Conservation (phyloP, 2,888 invertebrate genomes). For the Cataglyphis livida region DNA sequence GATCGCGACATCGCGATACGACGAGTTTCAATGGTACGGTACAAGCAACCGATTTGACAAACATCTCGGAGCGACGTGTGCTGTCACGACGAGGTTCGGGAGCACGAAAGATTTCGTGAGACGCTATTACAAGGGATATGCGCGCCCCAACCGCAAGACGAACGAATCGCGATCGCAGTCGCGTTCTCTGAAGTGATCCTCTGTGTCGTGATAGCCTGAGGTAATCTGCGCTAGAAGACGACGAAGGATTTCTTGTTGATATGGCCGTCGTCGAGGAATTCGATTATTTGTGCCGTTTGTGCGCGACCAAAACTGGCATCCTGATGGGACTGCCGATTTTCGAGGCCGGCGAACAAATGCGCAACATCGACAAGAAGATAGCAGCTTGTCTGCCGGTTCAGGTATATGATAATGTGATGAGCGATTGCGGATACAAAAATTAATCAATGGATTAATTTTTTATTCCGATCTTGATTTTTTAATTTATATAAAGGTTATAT, state of each 20-base stretch:
- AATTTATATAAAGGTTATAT: neutral
- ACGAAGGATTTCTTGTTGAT: constrained; percentile 49
- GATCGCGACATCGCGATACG: constrained; percentile 57
- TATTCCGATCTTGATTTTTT: neutral
- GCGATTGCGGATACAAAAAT: neutral
- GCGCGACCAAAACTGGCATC: constrained; percentile 85
- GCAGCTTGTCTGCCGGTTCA: constrained; percentile 87
- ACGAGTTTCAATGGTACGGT: constrained; percentile 52
- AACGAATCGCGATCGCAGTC: constrained; percentile 45
- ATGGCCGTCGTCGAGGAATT: constrained; percentile 81
- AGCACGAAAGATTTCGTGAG: constrained; percentile 16
- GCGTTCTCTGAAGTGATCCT: constrained; percentile 47
- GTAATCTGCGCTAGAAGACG: neutral
- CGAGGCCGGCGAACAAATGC: constrained; percentile 86
- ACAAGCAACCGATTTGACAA: constrained; percentile 54
- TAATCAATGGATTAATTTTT: neutral
- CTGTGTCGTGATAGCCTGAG: constrained; percentile 23
- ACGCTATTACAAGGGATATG: constrained; percentile 59
- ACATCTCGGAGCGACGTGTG: constrained; percentile 60
- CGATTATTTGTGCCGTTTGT: constrained; percentile 85
- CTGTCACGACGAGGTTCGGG: constrained; percentile 19
- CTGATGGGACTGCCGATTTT: constrained; percentile 85
- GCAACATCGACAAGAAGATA: constrained; percentile 88
- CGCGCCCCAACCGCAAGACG: constrained; percentile 36
- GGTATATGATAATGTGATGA: constrained; percentile 81